Evolutionary conservation across 2,888 invertebrate species (phyloP).

Genomic region (Iphiclides podalirius): DNA sequence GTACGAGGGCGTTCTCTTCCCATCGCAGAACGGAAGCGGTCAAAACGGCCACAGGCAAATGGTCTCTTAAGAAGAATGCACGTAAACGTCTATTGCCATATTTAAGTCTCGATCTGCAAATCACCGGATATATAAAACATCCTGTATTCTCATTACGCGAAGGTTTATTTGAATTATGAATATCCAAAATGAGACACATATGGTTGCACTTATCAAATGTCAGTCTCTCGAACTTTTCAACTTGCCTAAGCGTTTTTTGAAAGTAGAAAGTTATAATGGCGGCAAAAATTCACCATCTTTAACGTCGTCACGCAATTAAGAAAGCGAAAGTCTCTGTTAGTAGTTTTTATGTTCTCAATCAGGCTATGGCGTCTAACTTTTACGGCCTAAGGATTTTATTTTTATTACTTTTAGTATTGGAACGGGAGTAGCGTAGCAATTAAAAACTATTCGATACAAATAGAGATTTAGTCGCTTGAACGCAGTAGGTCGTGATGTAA

Average conservation of each 20-base stretch:
- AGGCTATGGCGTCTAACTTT: not conserved
- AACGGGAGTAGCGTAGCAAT: not conserved
- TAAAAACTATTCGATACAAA: constrained; percentile 20
- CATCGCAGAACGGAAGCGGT: constrained; percentile 62
- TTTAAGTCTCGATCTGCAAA: constrained; percentile 11
- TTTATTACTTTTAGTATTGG: not conserved
- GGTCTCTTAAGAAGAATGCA: constrained; percentile 55
- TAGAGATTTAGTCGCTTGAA: constrained; percentile 21
- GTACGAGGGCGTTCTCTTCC: constrained; percentile 96
- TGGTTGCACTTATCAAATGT: too few species aligned
- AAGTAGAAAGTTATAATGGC: too few species aligned
- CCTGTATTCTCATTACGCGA: too few species aligned
- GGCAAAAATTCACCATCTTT: constrained; percentile 7
- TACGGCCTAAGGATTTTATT: not conserved
- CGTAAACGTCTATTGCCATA: constrained; percentile 11
- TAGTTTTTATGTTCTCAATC: constrained; percentile 15
- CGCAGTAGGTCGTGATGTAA: constrained; percentile 5
- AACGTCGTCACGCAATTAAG: constrained; percentile 4
- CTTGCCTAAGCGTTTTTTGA: too few species aligned
- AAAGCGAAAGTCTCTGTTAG: constrained; percentile 20
- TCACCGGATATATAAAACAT: too few species aligned
- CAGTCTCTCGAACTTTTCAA: too few species aligned
- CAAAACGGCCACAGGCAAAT: constrained; percentile 68
- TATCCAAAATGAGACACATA: too few species aligned
- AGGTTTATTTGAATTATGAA: too few species aligned